Conservation (phyloP, 2,113 vertebrate species). For the Hippocampus zosterae region DNA sequence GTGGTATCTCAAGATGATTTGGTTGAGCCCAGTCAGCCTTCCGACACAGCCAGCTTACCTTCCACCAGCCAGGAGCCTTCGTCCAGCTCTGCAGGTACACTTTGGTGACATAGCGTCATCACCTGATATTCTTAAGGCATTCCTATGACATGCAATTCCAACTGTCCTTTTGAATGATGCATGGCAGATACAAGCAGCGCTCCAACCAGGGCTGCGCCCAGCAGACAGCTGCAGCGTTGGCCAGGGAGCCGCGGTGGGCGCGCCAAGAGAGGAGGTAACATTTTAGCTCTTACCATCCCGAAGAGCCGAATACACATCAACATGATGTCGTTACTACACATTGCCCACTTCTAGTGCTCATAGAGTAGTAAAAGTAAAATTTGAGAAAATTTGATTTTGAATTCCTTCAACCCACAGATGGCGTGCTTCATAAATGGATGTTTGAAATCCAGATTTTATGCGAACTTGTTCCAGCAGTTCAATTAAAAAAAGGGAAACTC, state of each 20-base stretch:
- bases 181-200: slow-evolving; percentile 83
- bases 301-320: not conserved
- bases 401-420: too few relatives aligned
- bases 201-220: slow-evolving; percentile 72
- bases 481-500: too few relatives aligned
- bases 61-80: slow-evolving; percentile 96
- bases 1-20: slow-evolving; percentile 82
- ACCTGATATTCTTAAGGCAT: not conserved
- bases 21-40: slow-evolving; percentile 80
- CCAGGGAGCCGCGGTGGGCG: slow-evolving; percentile 81
- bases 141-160: not conserved
- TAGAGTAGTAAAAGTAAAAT: too few relatives aligned
- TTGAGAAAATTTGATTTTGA: too few relatives aligned
- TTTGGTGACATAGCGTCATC: not conserved
- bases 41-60: slow-evolving; percentile 83
- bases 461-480: too few relatives aligned
- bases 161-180: not conserved
- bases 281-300: not conserved
- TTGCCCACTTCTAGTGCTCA: too few relatives aligned
- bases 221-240: slow-evolving; percentile 85
- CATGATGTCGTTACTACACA: not conserved
- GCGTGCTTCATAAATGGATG: too few relatives aligned
- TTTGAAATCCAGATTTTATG: too few relatives aligned
- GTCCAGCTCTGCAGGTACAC: slow-evolving; percentile 84
- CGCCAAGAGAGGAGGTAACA: slow-evolving; percentile 72